These are phyloP conservation scores for Streblospio benedicti DNA, from an alignment of 1,140 invertebrate species.

Conservation along the genomic window DNA sequence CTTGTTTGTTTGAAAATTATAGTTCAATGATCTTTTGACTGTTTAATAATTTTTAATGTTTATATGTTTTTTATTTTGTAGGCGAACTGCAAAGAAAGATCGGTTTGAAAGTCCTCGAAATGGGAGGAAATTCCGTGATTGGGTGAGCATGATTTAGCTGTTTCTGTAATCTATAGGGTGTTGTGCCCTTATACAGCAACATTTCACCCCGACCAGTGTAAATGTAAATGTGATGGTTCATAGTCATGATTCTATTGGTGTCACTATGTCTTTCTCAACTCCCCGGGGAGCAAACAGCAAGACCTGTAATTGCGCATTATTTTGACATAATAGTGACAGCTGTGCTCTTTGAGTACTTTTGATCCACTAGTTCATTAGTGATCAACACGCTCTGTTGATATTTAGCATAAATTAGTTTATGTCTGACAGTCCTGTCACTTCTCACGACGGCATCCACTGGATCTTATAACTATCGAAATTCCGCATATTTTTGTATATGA, in stretches of 20 bases:
- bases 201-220: background rate
- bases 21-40: no score
- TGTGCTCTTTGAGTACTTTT: no score
- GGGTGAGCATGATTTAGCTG: slow-evolving; percentile 43
- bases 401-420: no score
- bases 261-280: background rate
- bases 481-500: no score
- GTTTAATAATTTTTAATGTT: no score
- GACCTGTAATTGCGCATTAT: background rate
- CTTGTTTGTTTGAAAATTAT: no score
- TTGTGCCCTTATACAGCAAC: background rate
- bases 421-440: no score
- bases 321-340: no score
- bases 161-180: background rate
- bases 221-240: background rate
- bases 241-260: background rate
- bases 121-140: slow-evolving; percentile 90
- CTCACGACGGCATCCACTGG: no score
- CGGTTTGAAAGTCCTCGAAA: slow-evolving; percentile 83
- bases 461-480: no score
- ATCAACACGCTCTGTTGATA: no score
- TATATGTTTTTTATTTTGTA: slow-evolving; percentile 28
- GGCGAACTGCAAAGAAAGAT: slow-evolving; percentile 88
- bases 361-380: no score
- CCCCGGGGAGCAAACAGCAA: background rate